phyloP scores from a whole-genome alignment of 2,113 vertebrate genomes.

The Tinamus guttatus region DNA sequence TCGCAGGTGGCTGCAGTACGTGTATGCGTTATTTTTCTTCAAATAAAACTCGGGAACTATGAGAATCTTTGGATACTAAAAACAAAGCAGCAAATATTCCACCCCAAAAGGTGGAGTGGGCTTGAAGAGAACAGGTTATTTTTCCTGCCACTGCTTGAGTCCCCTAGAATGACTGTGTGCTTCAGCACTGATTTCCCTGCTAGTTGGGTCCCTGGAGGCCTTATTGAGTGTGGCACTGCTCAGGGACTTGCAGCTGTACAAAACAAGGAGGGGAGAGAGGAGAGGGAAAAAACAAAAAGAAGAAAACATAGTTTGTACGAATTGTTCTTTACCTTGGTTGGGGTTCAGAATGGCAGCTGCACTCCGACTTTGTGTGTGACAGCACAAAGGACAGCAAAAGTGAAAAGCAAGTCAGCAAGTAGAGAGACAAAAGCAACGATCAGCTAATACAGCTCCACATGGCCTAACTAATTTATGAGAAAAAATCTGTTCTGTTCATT shows the following conservation, averaged over 20 bases:
- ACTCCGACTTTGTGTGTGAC: constrained; percentile 88
- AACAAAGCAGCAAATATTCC: constrained; percentile 78
- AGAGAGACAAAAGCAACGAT: constrained; percentile 88
- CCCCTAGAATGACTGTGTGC: constrained; percentile 71
- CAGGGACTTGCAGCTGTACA: constrained; percentile 87
- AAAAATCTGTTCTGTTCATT: constrained; percentile 89
- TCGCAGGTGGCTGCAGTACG: neutral
- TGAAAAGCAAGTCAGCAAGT: constrained; percentile 88
- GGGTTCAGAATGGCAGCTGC: constrained; percentile 83
- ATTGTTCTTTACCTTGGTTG: constrained; percentile 84
- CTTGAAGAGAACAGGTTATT: constrained; percentile 79
- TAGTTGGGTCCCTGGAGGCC: constrained; percentile 91
- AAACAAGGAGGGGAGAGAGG: constrained; percentile 47
- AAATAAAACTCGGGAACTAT: neutral
- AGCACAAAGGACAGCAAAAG: constrained; percentile 86
- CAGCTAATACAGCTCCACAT: constrained; percentile 89
- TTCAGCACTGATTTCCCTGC: constrained; percentile 87
- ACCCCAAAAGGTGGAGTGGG: constrained; percentile 79
- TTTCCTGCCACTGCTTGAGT: constrained; percentile 32
- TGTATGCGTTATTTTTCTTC: neutral
- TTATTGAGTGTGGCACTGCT: constrained; percentile 82
- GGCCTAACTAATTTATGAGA: constrained; percentile 98
- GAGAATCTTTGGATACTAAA: constrained; percentile 23
- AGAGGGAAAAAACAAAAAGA: neutral
- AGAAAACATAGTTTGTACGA: constrained; percentile 83